Evolutionary conservation across 1,140 invertebrate genomes (phyloP).

Genomic region (Brachionus rotundiformis): DNA sequence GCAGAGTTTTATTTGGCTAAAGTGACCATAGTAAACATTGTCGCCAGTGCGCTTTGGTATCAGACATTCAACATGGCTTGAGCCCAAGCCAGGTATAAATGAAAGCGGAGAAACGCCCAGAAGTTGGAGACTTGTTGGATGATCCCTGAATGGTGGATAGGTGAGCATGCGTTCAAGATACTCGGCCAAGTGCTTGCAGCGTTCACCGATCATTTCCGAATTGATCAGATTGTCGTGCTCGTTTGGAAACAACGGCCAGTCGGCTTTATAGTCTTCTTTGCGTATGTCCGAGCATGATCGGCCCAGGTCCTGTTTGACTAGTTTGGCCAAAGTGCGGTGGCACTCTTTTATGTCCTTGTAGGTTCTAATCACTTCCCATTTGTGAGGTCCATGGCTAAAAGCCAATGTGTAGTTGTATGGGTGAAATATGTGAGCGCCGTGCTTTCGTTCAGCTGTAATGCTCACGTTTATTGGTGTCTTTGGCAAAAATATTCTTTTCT

Average conservation of each 20-base stretch:
- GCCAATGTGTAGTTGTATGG: constrained; percentile 49
- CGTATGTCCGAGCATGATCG: constrained; percentile 33
- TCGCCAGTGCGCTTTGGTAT: constrained; percentile 43
- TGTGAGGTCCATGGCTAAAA: background rate
- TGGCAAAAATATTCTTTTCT: constrained; percentile 16
- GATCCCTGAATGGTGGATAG: constrained; percentile 48
- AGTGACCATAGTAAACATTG: constrained; percentile 40
- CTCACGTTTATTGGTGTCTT: background rate
- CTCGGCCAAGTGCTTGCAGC: constrained; percentile 34
- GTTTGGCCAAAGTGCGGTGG: background rate
- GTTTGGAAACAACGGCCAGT: constrained; percentile 48
- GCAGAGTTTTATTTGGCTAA: constrained; percentile 37
- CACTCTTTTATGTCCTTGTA: constrained; percentile 45
- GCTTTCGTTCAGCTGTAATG: constrained; percentile 43
- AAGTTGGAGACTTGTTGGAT: background rate
- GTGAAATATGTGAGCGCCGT: constrained; percentile 48
- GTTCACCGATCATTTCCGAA: constrained; percentile 2
- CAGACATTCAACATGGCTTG: background rate
- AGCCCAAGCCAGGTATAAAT: background rate
- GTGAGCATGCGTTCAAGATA: constrained; percentile 28
- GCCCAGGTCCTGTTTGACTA: constrained; percentile 40
- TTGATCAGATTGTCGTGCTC: constrained; percentile 43
- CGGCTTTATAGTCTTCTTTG: constrained; percentile 15
- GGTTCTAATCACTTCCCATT: constrained; percentile 32
- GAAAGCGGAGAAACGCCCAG: constrained; percentile 28